Evolutionary conservation across 2,113 vertebrate genomes (phyloP).

Genomic region (Orycteropus afer): DNA sequence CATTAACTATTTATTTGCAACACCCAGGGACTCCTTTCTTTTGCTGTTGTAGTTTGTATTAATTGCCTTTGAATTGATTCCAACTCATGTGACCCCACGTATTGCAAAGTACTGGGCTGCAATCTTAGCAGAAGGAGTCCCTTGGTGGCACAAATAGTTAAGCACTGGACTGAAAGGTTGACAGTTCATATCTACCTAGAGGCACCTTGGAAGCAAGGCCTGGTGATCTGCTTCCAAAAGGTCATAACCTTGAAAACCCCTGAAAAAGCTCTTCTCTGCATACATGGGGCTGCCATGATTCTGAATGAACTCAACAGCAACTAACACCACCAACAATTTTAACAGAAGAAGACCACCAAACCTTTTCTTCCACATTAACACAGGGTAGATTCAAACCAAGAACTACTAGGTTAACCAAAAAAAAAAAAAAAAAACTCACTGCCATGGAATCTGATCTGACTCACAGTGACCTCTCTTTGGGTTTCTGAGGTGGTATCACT

Average conservation of each 20-base stretch:
- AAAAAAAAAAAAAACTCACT: too few relatives aligned
- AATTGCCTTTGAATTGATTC: neutral
- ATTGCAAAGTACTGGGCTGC: neutral
- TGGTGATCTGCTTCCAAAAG: too few relatives aligned
- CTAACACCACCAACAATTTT: neutral
- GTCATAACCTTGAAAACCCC: too few relatives aligned
- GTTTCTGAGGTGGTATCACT: too few relatives aligned
- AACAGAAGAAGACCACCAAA: neutral
- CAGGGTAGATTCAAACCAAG: neutral
- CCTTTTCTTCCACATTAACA: neutral
- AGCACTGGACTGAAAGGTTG: neutral
- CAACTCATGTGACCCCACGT: neutral
- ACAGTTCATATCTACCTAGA: neutral
- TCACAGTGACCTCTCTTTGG: too few relatives aligned
- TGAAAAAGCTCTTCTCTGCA: too few relatives aligned
- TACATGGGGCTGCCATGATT: neutral
- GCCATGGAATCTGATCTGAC: too few relatives aligned
- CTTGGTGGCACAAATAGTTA: neutral
- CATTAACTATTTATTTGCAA: neutral
- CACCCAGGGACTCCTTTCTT: neutral
- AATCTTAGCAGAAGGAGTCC: neutral
- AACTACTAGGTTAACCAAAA: neutral
- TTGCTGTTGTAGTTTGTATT: neutral
- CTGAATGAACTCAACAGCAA: neutral
- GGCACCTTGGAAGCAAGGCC: too few relatives aligned